Conservation (phyloP, 2,888 invertebrate genomes). For the Limnephilus rhombicus region DNA sequence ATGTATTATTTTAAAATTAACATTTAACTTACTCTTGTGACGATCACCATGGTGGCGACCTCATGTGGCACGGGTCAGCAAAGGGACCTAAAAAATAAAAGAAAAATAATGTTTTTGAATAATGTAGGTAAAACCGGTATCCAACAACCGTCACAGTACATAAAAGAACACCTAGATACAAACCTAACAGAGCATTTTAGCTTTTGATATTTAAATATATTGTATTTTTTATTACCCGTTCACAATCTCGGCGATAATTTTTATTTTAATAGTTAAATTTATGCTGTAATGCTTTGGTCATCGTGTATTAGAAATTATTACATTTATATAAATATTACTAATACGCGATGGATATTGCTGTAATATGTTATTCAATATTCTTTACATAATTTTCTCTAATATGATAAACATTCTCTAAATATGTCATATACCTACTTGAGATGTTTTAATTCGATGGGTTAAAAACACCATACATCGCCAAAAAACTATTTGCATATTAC, state of each 20-base stretch:
- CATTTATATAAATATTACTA: neutral
- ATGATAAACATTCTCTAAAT: no score
- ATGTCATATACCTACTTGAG: neutral
- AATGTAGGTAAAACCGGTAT: neutral
- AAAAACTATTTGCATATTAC: neutral
- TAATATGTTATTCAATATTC: neutral
- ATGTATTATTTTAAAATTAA: neutral
- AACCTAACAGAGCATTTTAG: neutral
- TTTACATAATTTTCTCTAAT: neutral
- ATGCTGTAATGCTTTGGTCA: no score
- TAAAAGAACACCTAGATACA: neutral
- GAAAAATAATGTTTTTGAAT: constrained; percentile 4
- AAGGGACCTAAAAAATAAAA: constrained; percentile 66
- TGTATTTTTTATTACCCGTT: no score
- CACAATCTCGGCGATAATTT: no score
- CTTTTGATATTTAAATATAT: neutral
- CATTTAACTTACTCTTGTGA: constrained; percentile 83
- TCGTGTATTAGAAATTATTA: no score
- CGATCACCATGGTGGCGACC: constrained; percentile 85
- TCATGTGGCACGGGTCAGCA: constrained; percentile 75
- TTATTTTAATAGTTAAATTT: no score
- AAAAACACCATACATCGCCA: neutral
- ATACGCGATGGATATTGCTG: no score
- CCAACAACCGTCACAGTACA: neutral
- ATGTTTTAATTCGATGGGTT: neutral